Evolutionary conservation across 2,888 invertebrate genomes (phyloP), one percentile per base, ranked within the genome.

Genomic region (Drosophila formosana): DNA sequence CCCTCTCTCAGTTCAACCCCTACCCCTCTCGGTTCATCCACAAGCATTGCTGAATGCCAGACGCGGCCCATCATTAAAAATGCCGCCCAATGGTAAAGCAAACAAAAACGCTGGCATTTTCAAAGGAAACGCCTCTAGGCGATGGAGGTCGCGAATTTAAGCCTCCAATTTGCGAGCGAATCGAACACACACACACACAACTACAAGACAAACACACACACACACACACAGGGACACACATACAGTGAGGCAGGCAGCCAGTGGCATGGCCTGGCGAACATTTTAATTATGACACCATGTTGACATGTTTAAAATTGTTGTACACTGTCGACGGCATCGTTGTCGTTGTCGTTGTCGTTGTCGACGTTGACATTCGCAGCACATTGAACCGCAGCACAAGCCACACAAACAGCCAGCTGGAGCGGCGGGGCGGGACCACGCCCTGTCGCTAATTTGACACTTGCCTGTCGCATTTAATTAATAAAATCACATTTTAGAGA

Each of bases 251-350:
- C 56, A 46, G 50, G 28, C n/a, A 51, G 41, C 49, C 41, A 32
- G 41, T 50, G 56, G 39, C 68, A 64, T 43, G 69, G 60, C 52
- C 72, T 64, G 72, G 74, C 66, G 78, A 88, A 86, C 88, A 88
- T 86, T 86, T 88, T 86, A 86, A 86, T 86, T 86, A 86, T 86
- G 88, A 88, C 88, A 86, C 82, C 81, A 80, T 88, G 88, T 88
- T 80, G 86, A 78, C 83, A 78, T 88, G 83, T 76, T 80, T 69
- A 75, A 82, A 86, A 80, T 84, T 80, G 87, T 84, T 83, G 82
- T 80, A 76, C 80, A 66, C 58, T 57, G 87, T 61, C 75, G 63
- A 41, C 64, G 50, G 32, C 60, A 58, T 26, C 66, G 28, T 25
- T 30, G 45, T 34, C 32, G 32, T 34, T 62, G 50, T 39, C 58